A percentile compares a stretch with the other conserved stretches of the same genome.
Conservation (phyloP, 2,113 vertebrate genomes). For the Rissa tridactyla region DNA sequence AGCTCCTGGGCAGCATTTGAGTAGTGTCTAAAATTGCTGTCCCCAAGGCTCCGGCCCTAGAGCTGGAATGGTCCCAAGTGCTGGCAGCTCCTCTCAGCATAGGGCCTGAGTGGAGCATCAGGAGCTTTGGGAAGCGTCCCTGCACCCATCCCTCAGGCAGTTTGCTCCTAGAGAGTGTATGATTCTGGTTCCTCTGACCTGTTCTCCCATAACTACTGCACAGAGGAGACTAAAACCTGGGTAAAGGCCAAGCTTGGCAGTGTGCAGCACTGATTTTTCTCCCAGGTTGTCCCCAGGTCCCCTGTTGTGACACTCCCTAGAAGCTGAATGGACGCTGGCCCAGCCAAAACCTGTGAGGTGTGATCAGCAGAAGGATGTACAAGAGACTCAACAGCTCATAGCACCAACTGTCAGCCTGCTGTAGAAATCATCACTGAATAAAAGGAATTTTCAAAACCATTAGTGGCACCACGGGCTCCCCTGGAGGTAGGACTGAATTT, state of each 20-base stretch:
- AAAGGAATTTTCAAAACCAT: background rate
- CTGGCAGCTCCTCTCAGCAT: background rate
- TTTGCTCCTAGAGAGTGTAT: background rate
- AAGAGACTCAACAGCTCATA: background rate
- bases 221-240: background rate
- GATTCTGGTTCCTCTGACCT: background rate
- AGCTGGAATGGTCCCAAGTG: background rate
- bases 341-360: background rate
- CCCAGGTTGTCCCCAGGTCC: background rate
- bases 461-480: background rate
- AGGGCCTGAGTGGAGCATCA: fast-evolving
- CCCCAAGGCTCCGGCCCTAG: background rate
- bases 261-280: background rate
- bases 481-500: slow-evolving; percentile 2
- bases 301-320: background rate
- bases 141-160: background rate
- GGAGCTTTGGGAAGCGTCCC: background rate
- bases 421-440: background rate
- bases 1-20: background rate
- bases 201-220: background rate
- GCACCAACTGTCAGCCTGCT: background rate
- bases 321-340: background rate
- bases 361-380: background rate
- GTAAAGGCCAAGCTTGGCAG: background rate
- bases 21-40: background rate